phyloP scores from a whole-genome alignment of 2,797 vertebrate species.

The Aldrovandia affinis region DNA sequence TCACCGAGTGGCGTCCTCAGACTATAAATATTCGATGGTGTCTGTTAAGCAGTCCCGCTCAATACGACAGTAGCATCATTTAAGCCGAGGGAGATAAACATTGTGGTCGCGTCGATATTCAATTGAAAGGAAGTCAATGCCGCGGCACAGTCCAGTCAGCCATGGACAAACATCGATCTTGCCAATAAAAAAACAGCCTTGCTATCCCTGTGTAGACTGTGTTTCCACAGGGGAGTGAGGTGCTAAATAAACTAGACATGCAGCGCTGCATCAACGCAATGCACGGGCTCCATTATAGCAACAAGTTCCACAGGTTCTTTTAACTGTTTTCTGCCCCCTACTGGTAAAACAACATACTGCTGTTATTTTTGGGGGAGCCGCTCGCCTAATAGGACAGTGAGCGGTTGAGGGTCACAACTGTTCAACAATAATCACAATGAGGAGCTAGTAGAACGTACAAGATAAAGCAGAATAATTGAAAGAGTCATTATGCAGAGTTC shows the following conservation, averaged over 20 bases:
- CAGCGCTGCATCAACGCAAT: neutral
- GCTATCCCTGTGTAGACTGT: neutral
- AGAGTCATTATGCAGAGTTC: neutral
- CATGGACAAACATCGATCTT: slow-evolving; percentile 16
- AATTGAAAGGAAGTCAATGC: slow-evolving; percentile 22
- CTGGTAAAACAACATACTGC: neutral
- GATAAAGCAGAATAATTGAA: neutral
- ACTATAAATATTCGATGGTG: slow-evolving; percentile 9
- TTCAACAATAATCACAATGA: neutral
- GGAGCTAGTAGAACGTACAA: neutral
- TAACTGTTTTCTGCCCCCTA: neutral
- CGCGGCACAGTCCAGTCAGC: neutral
- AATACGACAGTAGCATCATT: neutral
- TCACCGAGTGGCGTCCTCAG: neutral
- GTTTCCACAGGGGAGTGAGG: neutral
- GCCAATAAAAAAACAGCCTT: neutral
- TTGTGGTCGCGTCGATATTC: slow-evolving; percentile 5
- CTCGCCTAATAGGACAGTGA: neutral
- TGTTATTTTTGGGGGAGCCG: neutral
- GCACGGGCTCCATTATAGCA: neutral
- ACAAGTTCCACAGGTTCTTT: neutral
- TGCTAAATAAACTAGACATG: slow-evolving; percentile 17
- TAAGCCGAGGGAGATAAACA: neutral
- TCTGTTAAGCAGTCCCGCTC: slow-evolving; percentile 9
- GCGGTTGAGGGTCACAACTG: neutral